Conservation (phyloP, 1,140 invertebrate genomes). For the Apis dorsata region DNA sequence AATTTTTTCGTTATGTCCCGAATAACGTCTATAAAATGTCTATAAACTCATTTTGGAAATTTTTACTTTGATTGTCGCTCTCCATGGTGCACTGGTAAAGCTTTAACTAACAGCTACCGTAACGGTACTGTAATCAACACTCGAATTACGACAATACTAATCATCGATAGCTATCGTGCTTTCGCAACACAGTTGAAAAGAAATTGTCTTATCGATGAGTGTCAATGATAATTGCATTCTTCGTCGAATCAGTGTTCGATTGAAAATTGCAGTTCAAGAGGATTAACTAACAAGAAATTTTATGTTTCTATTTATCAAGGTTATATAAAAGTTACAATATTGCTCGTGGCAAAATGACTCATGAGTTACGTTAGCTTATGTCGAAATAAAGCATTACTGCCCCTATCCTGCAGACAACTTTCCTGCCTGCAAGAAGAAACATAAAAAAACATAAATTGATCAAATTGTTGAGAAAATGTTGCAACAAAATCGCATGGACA, state of each 20-base stretch:
- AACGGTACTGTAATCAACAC: not conserved
- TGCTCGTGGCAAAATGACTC: not conserved
- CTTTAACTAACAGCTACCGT: not conserved
- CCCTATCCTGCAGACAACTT: not conserved
- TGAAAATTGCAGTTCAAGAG: not conserved
- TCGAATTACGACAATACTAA: slow-evolving; percentile 42
- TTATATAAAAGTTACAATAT: not conserved
- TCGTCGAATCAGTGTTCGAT: slow-evolving; percentile 28
- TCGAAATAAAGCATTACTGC: not conserved
- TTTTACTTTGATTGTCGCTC: slow-evolving; percentile 4
- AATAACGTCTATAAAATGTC: not conserved
- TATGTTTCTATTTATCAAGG: not conserved
- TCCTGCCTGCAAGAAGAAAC: not conserved
- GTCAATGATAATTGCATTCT: slow-evolving; percentile 33
- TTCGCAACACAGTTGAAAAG: slow-evolving; percentile 26
- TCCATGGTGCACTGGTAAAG: slow-evolving; percentile 9
- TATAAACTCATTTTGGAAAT: not conserved
- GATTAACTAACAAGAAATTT: slow-evolving; percentile 4
- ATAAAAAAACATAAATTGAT: not conserved
- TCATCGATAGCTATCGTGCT: slow-evolving; percentile 15
- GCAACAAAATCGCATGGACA: not conserved
- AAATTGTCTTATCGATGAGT: slow-evolving; percentile 39
- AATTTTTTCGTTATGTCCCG: too few species aligned
- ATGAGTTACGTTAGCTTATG: too few species aligned
- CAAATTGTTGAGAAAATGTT: not conserved